Conservation (phyloP, 1,140 invertebrate genomes). For the Hylaeus volcanicus region DNA sequence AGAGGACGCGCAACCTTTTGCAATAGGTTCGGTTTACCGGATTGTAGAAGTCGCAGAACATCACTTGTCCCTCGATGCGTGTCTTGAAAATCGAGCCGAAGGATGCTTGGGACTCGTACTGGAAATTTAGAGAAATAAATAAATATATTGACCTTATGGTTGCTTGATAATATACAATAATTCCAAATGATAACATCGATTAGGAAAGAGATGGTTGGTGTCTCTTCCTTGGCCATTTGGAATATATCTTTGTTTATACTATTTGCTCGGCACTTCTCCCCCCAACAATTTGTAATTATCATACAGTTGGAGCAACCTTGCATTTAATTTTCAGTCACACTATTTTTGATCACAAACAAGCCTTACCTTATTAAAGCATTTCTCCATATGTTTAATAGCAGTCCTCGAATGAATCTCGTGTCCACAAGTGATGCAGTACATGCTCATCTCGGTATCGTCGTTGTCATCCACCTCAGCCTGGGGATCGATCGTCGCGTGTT, state of each 20-base stretch:
- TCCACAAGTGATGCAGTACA: slow-evolving; percentile 98
- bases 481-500: slow-evolving; percentile 85
- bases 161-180: no score
- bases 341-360: no score
- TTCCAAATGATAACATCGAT: no score
- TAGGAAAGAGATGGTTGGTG: no score
- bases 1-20: slow-evolving; percentile 96
- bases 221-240: no score
- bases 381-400: slow-evolving; percentile 96
- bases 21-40: slow-evolving; percentile 95
- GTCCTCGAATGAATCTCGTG: slow-evolving; percentile 94
- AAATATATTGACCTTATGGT: not conserved
- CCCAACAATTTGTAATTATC: no score
- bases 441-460: slow-evolving; percentile 91
- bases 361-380: slow-evolving; percentile 93
- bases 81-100: slow-evolving; percentile 97
- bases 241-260: no score
- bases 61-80: slow-evolving; percentile 95
- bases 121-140: slow-evolving; percentile 62
- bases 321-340: no score
- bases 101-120: slow-evolving; percentile 97
- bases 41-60: slow-evolving; percentile 99
- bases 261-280: no score
- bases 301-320: no score
- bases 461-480: slow-evolving; percentile 84